phyloP scores from a whole-genome alignment of 2,113 vertebrate genomes.

The Picathartes gymnocephalus region DNA sequence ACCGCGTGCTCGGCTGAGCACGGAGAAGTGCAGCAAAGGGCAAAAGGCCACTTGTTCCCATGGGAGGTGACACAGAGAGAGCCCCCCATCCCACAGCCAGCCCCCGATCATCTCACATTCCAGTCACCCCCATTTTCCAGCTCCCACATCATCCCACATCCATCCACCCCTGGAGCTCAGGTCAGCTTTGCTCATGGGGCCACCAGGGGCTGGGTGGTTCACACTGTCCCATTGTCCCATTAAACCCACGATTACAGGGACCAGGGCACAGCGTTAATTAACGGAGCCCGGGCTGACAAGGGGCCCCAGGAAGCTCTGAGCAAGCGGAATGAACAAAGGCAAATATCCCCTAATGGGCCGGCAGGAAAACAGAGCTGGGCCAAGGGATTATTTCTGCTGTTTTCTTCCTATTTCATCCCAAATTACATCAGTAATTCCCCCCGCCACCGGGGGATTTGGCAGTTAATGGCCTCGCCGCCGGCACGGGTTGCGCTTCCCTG shows the following conservation, averaged over 20 bases:
- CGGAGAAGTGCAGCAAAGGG: accelerated
- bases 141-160: neutral
- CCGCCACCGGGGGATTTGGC: neutral
- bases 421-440: constrained; percentile 6
- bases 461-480: neutral
- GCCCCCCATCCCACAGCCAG: neutral
- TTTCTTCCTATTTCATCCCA: constrained; percentile 14
- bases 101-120: neutral
- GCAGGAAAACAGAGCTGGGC: neutral
- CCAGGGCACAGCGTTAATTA: constrained; percentile 2
- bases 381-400: neutral
- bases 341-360: neutral
- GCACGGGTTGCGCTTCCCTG: neutral
- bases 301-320: constrained; percentile 40
- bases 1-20: accelerated
- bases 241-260: neutral
- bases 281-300: neutral
- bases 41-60: neutral
- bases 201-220: neutral
- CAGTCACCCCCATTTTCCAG: neutral
- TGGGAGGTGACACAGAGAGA: accelerated
- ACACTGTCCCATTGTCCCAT: constrained; percentile 9
- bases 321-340: constrained; percentile 47
- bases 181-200: neutral
- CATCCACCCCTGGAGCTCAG: neutral